Percentiles rank a stretch among this genome's conserved stretches.
Evolutionary conservation across 2,888 invertebrate species (phyloP).

Genomic region (Amphimallon solstitiale): DNA sequence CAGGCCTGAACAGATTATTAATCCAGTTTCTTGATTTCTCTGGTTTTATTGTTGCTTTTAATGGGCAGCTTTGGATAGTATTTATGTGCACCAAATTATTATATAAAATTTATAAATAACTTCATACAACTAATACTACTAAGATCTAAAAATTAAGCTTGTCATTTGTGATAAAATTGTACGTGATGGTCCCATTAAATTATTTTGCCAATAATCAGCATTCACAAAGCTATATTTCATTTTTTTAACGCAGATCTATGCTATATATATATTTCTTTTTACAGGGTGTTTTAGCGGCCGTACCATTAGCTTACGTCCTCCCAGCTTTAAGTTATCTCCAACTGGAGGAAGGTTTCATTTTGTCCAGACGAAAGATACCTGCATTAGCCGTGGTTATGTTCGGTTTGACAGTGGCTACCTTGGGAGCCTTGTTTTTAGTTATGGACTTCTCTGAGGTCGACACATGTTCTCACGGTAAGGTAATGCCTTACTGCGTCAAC

Average conservation of each 20-base stretch:
- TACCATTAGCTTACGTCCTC: slow-evolving; percentile 83
- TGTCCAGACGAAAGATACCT: slow-evolving; percentile 75
- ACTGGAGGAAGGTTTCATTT: slow-evolving; percentile 75
- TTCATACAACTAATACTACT: too few relatives aligned
- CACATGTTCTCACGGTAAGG: slow-evolving; percentile 73
- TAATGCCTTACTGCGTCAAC: slow-evolving; percentile 69
- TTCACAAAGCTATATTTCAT: too few relatives aligned
- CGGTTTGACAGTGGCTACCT: slow-evolving; percentile 71
- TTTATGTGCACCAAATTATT: too few relatives aligned
- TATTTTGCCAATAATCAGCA: too few relatives aligned
- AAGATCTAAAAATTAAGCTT: too few relatives aligned
- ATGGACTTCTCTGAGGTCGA: slow-evolving; percentile 65
- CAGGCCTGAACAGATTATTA: too few relatives aligned
- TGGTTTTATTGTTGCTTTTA: too few relatives aligned
- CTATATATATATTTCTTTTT: slow-evolving; percentile 35
- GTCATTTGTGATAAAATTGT: too few relatives aligned
- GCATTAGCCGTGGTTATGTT: slow-evolving; percentile 76
- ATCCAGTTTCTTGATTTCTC: too few relatives aligned
- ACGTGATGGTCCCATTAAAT: too few relatives aligned
- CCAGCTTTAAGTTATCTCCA: slow-evolving; percentile 83
- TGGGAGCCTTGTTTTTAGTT: slow-evolving; percentile 70
- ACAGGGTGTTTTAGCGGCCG: slow-evolving; percentile 83
- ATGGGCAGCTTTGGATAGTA: too few relatives aligned
- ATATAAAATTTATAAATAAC: too few relatives aligned
- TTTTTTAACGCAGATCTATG: background rate